phyloP scores from a whole-genome alignment of 1,140 invertebrate species.

The Bombus vancouverensis region DNA sequence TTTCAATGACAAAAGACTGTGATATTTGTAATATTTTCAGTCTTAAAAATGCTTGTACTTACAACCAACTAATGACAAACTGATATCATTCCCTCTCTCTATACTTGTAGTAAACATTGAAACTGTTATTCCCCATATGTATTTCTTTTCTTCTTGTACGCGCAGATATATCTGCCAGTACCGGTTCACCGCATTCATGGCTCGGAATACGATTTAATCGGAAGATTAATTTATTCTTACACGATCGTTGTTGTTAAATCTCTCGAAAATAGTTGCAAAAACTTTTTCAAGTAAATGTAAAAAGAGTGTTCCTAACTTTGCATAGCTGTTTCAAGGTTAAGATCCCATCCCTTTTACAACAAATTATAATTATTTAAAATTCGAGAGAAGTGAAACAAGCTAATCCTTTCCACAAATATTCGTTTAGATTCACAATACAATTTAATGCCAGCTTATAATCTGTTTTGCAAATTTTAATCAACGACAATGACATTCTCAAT shows the following conservation, averaged over 20 bases:
- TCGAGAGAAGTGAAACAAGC: too few relatives aligned
- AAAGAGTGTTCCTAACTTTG: not conserved
- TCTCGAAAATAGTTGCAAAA: not conserved
- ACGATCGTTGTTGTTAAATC: not conserved
- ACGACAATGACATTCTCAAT: not conserved
- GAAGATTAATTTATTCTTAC: not conserved
- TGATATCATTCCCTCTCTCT: slow-evolving; percentile 11
- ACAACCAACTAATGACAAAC: too few relatives aligned
- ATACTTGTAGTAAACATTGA: slow-evolving; percentile 55
- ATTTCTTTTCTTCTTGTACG: not conserved
- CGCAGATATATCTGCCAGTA: not conserved
- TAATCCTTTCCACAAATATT: too few relatives aligned
- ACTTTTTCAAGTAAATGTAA: not conserved
- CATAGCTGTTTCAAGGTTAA: not conserved
- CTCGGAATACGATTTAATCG: slow-evolving; percentile 5
- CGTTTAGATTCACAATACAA: too few relatives aligned
- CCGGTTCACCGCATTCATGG: slow-evolving; percentile 4
- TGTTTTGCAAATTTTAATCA: not conserved
- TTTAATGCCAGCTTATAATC: not conserved
- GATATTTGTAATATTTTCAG: too few relatives aligned
- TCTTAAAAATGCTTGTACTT: too few relatives aligned
- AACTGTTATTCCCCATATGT: slow-evolving; percentile 10
- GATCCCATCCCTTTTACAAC: too few relatives aligned
- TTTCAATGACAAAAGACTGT: too few relatives aligned
- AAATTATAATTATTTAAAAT: too few relatives aligned